These are phyloP conservation scores for Phainopepla nitens DNA, from an alignment of 2,113 vertebrate genomes.

Conservation along the genomic window DNA sequence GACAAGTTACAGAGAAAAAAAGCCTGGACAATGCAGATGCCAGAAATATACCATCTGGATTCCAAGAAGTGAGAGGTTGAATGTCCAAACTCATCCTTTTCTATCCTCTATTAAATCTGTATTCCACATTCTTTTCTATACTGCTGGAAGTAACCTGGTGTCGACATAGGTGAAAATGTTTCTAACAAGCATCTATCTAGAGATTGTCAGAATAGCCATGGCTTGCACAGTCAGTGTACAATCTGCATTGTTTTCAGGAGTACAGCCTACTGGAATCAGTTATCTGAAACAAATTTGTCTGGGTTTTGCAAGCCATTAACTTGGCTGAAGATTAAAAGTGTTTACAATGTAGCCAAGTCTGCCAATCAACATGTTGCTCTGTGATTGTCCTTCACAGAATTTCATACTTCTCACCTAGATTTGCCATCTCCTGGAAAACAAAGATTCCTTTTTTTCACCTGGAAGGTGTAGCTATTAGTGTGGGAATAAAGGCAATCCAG, in stretches of 20 bases:
- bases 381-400: neutral
- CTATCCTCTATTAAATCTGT: neutral
- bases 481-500: neutral
- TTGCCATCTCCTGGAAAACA: neutral
- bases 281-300: constrained; percentile 17
- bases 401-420: neutral
- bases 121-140: neutral
- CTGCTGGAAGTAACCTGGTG: neutral
- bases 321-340: neutral
- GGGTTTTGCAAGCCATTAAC: neutral
- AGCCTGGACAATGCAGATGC: neutral
- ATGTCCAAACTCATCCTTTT: neutral
- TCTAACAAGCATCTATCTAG: neutral
- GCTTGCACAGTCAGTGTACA: neutral
- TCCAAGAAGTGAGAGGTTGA: neutral
- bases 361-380: neutral
- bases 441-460: neutral
- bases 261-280: neutral
- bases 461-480: neutral
- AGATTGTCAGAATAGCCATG: neutral
- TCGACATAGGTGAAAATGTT: neutral
- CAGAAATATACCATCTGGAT: neutral
- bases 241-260: neutral
- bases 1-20: neutral
- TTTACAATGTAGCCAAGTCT: neutral